These are phyloP conservation scores for Cynaeus angustus DNA, from an alignment of 2,888 invertebrate species.

Conservation along the genomic window DNA sequence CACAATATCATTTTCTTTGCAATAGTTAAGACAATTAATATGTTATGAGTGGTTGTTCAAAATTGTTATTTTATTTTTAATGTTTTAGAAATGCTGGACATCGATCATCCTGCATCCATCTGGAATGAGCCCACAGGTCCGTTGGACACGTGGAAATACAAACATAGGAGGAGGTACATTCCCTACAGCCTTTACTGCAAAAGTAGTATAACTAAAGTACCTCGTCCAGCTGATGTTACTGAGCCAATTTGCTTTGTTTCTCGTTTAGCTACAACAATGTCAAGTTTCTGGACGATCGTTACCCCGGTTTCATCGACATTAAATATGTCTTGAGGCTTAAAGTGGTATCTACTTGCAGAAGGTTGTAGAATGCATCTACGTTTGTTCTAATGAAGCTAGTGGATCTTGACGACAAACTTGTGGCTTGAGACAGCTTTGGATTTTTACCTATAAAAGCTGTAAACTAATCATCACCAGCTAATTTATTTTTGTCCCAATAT, in stretches of 20 bases:
- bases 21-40: too few species aligned
- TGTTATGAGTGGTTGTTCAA: too few species aligned
- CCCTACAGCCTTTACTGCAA: constrained; percentile 59
- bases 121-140: constrained; percentile 60
- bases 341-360: constrained; percentile 48
- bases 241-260: constrained; percentile 62
- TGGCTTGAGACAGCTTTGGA: constrained; percentile 26
- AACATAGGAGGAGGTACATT: constrained; percentile 61
- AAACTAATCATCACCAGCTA: constrained; percentile 58
- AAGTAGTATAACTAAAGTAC: constrained; percentile 58
- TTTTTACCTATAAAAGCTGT: constrained; percentile 55
- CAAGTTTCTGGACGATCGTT: constrained; percentile 67
- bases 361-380: not conserved
- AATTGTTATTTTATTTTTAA: too few species aligned
- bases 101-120: constrained; percentile 39
- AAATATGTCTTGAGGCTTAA: constrained; percentile 63
- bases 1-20: too few species aligned
- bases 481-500: too few species aligned
- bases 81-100: not conserved
- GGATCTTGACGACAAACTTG: too few species aligned
- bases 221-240: constrained; percentile 61
- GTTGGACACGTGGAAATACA: constrained; percentile 60
- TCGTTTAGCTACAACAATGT: constrained; percentile 60
- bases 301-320: constrained; percentile 68
- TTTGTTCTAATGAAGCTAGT: not conserved